Percentiles rank a stretch among this genome's conserved stretches.
These are phyloP conservation scores for Trichogramma dendrolimi DNA, from an alignment of 2,888 invertebrate species.

Conservation along the genomic window DNA sequence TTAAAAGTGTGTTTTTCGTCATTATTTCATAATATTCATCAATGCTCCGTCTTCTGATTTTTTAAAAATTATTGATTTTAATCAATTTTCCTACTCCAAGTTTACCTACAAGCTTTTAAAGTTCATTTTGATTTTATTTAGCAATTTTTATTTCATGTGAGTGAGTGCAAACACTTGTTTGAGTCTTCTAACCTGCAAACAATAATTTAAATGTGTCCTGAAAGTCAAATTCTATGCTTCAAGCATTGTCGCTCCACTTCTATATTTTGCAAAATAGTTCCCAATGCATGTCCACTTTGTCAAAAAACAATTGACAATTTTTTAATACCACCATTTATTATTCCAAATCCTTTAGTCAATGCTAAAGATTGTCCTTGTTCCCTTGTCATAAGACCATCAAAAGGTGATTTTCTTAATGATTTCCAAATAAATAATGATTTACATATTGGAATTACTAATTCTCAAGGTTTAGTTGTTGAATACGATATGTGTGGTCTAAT, in stretches of 20 bases:
- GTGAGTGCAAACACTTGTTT: no score
- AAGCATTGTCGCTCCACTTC: slow-evolving; percentile 77
- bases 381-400: slow-evolving; percentile 81
- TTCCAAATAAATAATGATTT: slow-evolving; percentile 79
- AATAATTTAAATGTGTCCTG: slow-evolving; percentile 5
- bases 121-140: background rate
- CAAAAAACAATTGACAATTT: slow-evolving; percentile 13
- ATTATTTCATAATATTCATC: no score
- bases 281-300: slow-evolving; percentile 76
- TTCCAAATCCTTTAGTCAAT: slow-evolving; percentile 83
- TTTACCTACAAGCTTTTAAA: no score
- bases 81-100: no score
- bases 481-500: slow-evolving; percentile 75
- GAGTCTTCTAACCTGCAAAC: slow-evolving; percentile 10
- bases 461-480: slow-evolving; percentile 74
- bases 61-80: no score
- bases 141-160: no score
- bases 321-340: slow-evolving; percentile 49
- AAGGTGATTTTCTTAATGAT: slow-evolving; percentile 81
- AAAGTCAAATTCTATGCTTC: slow-evolving; percentile 65
- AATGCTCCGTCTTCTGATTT: no score
- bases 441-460: slow-evolving; percentile 86
- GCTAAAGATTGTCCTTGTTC: slow-evolving; percentile 77
- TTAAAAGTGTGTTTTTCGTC: no score
- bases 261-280: slow-evolving; percentile 79